Evolutionary conservation across 2,888 invertebrate species (phyloP).

Genomic region (Agrilus cyanescens): DNA sequence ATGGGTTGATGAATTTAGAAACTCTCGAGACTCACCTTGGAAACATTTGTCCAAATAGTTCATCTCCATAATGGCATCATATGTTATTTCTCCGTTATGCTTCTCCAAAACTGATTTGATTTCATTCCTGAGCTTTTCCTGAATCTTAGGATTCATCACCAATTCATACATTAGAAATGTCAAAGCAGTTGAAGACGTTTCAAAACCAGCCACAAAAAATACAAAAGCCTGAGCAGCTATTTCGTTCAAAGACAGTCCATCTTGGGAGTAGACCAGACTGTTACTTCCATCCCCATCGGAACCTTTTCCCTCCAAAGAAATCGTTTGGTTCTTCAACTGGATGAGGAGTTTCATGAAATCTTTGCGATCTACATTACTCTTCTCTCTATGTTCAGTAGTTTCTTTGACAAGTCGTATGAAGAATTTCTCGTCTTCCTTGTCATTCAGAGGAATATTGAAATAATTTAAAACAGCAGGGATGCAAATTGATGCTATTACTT

Average conservation of each 20-base stretch:
- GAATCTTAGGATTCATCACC: slow-evolving; percentile 35
- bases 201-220: slow-evolving; percentile 41
- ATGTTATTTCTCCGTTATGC: slow-evolving; percentile 32
- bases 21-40: slow-evolving; percentile 11
- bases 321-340: slow-evolving; percentile 1
- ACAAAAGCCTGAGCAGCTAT: slow-evolving; percentile 39
- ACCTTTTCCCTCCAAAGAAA: no score
- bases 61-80: slow-evolving; percentile 37
- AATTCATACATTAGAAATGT: slow-evolving; percentile 39
- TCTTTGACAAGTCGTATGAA: not conserved
- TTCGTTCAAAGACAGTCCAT: slow-evolving; percentile 30
- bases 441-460: no score
- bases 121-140: slow-evolving; percentile 33
- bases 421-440: no score
- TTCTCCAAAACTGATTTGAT: slow-evolving; percentile 28
- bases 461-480: no score
- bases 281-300: no score
- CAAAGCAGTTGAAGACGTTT: slow-evolving; percentile 37
- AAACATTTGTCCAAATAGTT: slow-evolving; percentile 37
- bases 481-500: not conserved
- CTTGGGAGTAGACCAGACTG: no score
- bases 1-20: no score
- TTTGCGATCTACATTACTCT: slow-evolving; percentile 1
- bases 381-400: slow-evolving; percentile 1
- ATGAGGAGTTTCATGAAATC: slow-evolving; percentile 7